Base-by-base conservation (phyloP, 2,888 invertebrate genomes). In the Scaptomyza cyrtandrae region DNA sequence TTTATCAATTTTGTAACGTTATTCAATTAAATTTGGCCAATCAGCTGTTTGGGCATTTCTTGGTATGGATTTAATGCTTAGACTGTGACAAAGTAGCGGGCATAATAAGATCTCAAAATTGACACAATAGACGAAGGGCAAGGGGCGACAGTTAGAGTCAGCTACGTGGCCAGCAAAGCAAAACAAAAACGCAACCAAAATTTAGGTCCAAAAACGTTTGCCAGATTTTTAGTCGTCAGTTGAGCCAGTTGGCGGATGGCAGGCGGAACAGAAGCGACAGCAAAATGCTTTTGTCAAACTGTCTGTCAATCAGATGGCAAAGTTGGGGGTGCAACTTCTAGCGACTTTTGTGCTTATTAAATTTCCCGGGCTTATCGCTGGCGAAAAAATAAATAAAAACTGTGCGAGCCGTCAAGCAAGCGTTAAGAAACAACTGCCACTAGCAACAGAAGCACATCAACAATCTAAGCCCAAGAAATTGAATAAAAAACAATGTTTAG, bases 1-100 rank as follows among this genome's bases (percentile, higher is more conserved):
- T 73, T 79, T 79, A 85, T 85, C 88, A 86, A 85, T 79, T 86
- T 88, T 79, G 63, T 56, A 71, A 68, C 62, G 66, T 71, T 80
- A 79, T 86, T 80, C 71, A 80, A 79, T 79, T 80, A 66, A 84
- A 86, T 80, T 83, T 75, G 76, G 48, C 64, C 74, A 73, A 16
- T 54, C 73, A 62, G 62, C 74, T 66, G 53, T 53, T 37, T 41
- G 41, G 52, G 11, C 39, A 11, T 14, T 14, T 27, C 27, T 39
- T 4, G 35, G 27, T 11, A 24, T 27, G 33, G 54, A 35, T 67
- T 75, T 68, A 46, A 59, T 60, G 62, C 45, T 29, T 45, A 55
- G 70, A 52, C 43, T 67, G 54, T 56, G 71, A 35, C 75, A 75
- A 50, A 59, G 75, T 53, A 24, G 29, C 39, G 39, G 39, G 13